Evolutionary conservation across 23 tunicate genomes (phyloP), one percentile per base, ranked within the genome.

Genomic region (Styela plicata): DNA sequence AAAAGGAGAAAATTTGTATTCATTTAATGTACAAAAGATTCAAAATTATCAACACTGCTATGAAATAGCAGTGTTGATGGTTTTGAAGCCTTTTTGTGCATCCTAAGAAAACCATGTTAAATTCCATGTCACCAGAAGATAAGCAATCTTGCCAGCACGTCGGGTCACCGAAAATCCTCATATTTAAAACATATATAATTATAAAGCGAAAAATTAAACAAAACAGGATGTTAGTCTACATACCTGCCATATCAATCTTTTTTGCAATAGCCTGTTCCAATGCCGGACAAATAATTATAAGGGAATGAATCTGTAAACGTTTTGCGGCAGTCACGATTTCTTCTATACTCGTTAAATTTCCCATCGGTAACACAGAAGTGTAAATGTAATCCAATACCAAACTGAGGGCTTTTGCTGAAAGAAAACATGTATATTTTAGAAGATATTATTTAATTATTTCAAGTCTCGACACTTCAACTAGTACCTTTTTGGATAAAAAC

Each of bases 271-370:
- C 83, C 37, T 87, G 80, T 74, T 91, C 97, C 83, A 91, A 3
- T 2, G 62, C 87, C 1, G 73, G 64, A 69, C 91, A 91, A 44
- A 79, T 89, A 2, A 79, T 34, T 13, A 70, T 33, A 0, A 91
- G 71, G 35, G 88, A 83, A 44, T 79, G 52, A 78, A 91, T 84
- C 52, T 91, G 89, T 27, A 91, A 78, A 33, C 91, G 44, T 78
- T 87, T 87, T 31, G 91, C 91, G 3, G 97, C 91, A 22, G 87
- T 80, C 35, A 86, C 83, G 73, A 91, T 71, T 57, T 87, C 97
- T 17, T 86, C 74, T 3, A 74, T 70, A 33, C 70, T 70, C 19
- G 75, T 33, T 1, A 65, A 52, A 32, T 64, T 85, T 19, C 81
- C 87, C 25, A 91, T 79, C 1, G 88, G 27, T 66, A 91, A 44